Evolutionary conservation across 2,888 invertebrate species (phyloP), one percentile per base, ranked within the genome.

Genomic region (Fragum whitleyi): DNA sequence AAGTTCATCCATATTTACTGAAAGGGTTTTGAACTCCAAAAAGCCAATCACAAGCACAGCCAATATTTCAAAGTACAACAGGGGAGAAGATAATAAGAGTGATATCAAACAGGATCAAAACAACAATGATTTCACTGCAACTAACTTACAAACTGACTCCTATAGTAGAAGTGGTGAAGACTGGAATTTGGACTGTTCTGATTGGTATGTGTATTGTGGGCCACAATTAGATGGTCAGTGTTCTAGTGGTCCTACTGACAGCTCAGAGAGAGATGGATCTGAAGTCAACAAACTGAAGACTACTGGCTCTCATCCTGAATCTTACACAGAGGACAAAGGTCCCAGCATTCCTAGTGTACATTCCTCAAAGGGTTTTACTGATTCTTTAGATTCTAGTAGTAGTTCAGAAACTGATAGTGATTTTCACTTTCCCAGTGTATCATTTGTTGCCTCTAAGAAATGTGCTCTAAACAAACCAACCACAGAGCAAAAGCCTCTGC

Each of bases 381-480:
- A 19, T n/a, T 47, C 47, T 5, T 47, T 16, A 47, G 47, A 47
- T 57, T 57, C 53, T n/a, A n/a, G 57, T 57, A 21, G 26, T 6
- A 23, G 57, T 57, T 57, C 57, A 23, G 57, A 23, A 26, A 57
- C 21, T 57, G 21, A 57, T 23, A n/a, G n/a, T 11, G 11, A 57
- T 6, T 57, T 57, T 23, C 57, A 57, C 3, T 57, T 57, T 28
- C 57, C 57, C 0, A 57, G 28, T 14, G 57, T 28, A 1, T 28
- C 57, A 26, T 57, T 57, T 57, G 7, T 57, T 23, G 57, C 26
- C 9, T 57, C 57, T 14, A 57, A 57, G 19, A 57, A 26, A 57
- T 23, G 16, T 57, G 47, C 47, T 19, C n/a, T 3, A 47, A 14
- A 47, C 14, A 47, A 47, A 14, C 47, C 5, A 47, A n/a, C 14